Evolutionary conservation across 2,797 vertebrate species (phyloP).

Genomic region (Tiaroga cobitis): DNA sequence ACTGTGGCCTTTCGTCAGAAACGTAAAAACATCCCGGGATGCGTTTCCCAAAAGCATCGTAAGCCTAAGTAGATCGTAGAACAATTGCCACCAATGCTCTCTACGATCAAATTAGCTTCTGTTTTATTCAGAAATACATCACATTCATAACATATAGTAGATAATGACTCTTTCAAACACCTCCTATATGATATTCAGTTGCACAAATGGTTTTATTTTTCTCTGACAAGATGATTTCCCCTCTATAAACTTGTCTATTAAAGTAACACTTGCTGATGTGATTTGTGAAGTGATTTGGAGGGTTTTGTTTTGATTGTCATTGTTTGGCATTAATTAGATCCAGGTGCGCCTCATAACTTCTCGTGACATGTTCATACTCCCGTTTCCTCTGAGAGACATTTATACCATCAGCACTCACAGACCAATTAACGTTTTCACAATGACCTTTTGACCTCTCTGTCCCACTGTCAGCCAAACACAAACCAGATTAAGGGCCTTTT

Average conservation of each 20-base stretch:
- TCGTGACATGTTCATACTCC: conserved; percentile 69
- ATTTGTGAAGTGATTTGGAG: conserved; percentile 3
- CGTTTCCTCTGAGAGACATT: conserved; percentile 59
- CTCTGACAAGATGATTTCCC: background rate
- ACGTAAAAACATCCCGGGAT: background rate
- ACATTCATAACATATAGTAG: background rate
- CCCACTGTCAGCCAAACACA: conserved; percentile 56
- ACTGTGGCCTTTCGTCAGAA: background rate
- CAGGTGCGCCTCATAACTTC: conserved; percentile 70
- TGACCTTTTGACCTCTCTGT: conserved; percentile 62
- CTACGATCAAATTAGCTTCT: background rate
- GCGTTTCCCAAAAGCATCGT: too few relatives aligned
- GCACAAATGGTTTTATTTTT: background rate
- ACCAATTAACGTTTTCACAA: conserved; percentile 60
- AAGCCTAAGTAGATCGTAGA: too few relatives aligned
- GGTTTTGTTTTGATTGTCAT: conserved; percentile 9
- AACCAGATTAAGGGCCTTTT: conserved; percentile 34
- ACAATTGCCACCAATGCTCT: background rate
- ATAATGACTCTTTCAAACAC: background rate
- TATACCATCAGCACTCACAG: conserved; percentile 66
- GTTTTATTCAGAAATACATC: background rate
- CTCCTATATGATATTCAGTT: background rate
- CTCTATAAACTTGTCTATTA: conserved; percentile 7
- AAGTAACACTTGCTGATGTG: conserved; percentile 14
- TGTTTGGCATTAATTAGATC: conserved; percentile 63